phyloP scores from a whole-genome alignment of 2,797 vertebrate species.

The Silurus lanzhouensis region DNA sequence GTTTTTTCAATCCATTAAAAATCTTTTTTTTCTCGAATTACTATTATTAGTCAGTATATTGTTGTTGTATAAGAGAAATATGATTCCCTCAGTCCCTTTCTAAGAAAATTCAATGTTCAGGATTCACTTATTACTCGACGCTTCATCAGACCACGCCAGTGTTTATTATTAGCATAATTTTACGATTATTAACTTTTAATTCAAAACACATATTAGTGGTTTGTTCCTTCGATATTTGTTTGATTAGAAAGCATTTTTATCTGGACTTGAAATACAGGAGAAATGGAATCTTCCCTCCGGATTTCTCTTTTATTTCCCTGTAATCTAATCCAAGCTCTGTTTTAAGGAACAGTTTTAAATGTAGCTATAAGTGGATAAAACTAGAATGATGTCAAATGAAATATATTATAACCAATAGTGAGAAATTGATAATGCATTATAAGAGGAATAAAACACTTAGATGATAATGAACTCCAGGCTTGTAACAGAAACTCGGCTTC shows the following conservation, averaged over 20 bases:
- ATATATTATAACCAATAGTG: background rate
- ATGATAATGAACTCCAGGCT: background rate
- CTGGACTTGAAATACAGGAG: background rate
- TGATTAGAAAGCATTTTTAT: background rate
- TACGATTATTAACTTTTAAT: background rate
- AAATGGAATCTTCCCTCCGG: background rate
- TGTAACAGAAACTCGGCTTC: background rate
- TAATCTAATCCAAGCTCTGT: background rate
- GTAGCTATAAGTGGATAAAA: conserved; percentile 5
- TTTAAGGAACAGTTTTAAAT: background rate
- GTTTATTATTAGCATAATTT: background rate
- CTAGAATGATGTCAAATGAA: background rate
- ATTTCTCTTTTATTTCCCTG: background rate
- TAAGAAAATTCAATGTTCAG: too few species aligned
- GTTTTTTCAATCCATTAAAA: background rate
- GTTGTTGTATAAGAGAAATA: background rate
- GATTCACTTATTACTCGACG: too few species aligned
- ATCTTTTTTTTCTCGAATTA: too few species aligned
- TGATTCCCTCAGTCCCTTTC: too few species aligned
- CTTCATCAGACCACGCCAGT: background rate
- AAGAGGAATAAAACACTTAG: background rate
- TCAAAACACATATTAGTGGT: background rate
- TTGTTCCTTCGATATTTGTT: background rate
- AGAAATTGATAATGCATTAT: background rate
- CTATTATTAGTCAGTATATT: too few species aligned